Evolutionary conservation across 2,797 vertebrate species (phyloP).

Genomic region (Oryzias sinensis): DNA sequence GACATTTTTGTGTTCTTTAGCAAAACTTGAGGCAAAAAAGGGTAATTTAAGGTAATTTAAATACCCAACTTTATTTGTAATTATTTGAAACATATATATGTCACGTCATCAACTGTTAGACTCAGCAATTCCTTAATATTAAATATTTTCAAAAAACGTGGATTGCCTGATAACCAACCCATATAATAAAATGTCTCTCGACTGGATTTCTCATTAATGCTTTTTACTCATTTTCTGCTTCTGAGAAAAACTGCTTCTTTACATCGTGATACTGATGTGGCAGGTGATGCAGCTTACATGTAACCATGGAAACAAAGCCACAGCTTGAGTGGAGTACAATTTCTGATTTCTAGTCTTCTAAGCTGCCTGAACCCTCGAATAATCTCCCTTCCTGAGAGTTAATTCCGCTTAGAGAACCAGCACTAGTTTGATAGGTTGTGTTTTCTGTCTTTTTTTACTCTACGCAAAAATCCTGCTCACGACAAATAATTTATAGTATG

Average conservation of each 20-base stretch:
- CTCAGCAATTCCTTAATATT: too few relatives aligned
- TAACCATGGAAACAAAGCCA: slow-evolving; percentile 55
- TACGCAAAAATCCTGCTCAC: background rate
- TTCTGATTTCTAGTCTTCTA: slow-evolving; percentile 21
- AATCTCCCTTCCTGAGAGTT: slow-evolving; percentile 4
- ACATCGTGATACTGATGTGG: slow-evolving; percentile 32
- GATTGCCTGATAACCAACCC: background rate
- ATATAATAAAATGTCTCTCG: background rate
- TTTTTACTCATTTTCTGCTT: background rate
- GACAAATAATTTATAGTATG: background rate
- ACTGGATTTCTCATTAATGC: background rate
- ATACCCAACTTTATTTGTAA: too few relatives aligned
- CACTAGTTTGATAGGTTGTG: background rate
- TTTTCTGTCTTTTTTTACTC: slow-evolving; percentile 4
- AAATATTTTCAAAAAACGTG: too few relatives aligned
- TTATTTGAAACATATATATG: too few relatives aligned
- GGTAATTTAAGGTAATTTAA: too few relatives aligned
- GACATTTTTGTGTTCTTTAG: too few relatives aligned
- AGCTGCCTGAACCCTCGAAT: slow-evolving; percentile 32
- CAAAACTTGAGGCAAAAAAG: too few relatives aligned
- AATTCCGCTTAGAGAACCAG: slow-evolving; percentile 12
- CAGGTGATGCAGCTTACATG: slow-evolving; percentile 37
- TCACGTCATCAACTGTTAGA: too few relatives aligned
- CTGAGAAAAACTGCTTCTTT: slow-evolving; percentile 2
- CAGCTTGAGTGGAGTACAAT: slow-evolving; percentile 15